Conservation (phyloP, 2,113 vertebrate species). For the Microcebus ravelobensis region DNA sequence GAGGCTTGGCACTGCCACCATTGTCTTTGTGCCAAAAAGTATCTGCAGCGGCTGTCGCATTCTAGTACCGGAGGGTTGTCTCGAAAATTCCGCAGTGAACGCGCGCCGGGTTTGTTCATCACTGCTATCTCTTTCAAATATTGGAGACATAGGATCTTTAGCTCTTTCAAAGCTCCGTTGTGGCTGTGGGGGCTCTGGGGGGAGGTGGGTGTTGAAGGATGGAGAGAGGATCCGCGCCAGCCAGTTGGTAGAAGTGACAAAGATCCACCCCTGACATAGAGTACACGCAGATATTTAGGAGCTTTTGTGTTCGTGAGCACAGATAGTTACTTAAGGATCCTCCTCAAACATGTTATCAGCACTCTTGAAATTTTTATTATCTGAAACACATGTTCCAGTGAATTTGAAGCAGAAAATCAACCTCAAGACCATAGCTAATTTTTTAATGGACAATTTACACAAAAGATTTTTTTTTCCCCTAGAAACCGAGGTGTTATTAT, state of each 20-base stretch:
- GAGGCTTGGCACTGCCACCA: conserved; percentile 95
- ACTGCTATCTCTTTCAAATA: conserved; percentile 72
- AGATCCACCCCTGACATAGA: conserved; percentile 58
- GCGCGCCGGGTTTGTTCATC: conserved; percentile 78
- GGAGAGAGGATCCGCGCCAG: conserved; percentile 14
- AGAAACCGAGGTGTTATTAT: conserved; percentile 67
- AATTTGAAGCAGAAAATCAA: conserved; percentile 81
- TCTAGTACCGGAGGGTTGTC: conserved; percentile 91
- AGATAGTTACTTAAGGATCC: conserved; percentile 72
- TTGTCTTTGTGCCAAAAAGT: conserved; percentile 97
- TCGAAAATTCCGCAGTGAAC: conserved; percentile 89
- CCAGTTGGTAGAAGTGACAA: conserved; percentile 68
- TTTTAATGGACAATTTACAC: conserved; percentile 62
- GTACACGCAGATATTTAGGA: conserved; percentile 58
- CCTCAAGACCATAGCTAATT: conserved; percentile 77
- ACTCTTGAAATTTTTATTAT: conserved; percentile 80
- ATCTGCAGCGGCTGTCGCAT: conserved; percentile 97
- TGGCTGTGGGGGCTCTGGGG: conserved; percentile 15
- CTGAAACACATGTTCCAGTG: conserved; percentile 79
- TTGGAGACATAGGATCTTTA: conserved; percentile 57
- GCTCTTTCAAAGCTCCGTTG: conserved; percentile 38
- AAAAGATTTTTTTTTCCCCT: conserved; percentile 42
- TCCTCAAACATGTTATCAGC: conserved; percentile 65
- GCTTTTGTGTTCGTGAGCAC: conserved; percentile 73
- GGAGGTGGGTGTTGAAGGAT: background rate